Percentiles rank a stretch among this genome's conserved stretches.
Conservation (phyloP, 2,888 invertebrate genomes). For the Isotomurus palustris region DNA sequence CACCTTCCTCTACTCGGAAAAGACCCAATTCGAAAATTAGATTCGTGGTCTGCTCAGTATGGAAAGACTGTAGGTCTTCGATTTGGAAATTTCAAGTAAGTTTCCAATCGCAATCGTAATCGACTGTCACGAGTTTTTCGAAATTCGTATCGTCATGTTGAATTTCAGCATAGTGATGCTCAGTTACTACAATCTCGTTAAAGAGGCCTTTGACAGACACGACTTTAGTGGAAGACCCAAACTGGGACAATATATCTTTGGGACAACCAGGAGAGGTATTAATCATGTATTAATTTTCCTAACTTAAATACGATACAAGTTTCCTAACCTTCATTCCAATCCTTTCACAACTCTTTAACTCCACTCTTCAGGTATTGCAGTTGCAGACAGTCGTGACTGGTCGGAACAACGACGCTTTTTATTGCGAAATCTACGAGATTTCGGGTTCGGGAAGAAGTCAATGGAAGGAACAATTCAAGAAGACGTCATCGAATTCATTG, state of each 20-base stretch:
- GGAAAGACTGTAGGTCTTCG: slow-evolving; percentile 16
- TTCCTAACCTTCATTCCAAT: too few species aligned
- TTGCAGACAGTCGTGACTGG: slow-evolving; percentile 19
- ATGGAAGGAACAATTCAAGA: slow-evolving; percentile 30
- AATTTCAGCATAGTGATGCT: slow-evolving; percentile 15
- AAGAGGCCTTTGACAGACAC: slow-evolving; percentile 20
- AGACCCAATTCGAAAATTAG: not conserved
- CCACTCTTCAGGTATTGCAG: slow-evolving; percentile 1
- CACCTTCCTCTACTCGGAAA: slow-evolving; percentile 12
- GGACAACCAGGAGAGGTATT: slow-evolving; percentile 4
- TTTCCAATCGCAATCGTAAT: not conserved
- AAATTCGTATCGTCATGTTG: slow-evolving; percentile 2
- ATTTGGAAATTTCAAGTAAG: slow-evolving; percentile 16
- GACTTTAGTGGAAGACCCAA: slow-evolving; percentile 24
- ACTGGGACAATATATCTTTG: slow-evolving; percentile 13
- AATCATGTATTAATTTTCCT: slow-evolving; percentile 12
- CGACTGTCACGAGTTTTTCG: not conserved
- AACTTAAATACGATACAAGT: too few species aligned
- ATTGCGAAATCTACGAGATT: slow-evolving; percentile 21
- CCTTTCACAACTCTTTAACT: too few species aligned
- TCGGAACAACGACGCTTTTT: slow-evolving; percentile 28
- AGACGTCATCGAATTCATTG: slow-evolving; percentile 16
- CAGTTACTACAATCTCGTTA: slow-evolving; percentile 17
- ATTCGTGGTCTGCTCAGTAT: slow-evolving; percentile 19
- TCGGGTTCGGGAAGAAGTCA: slow-evolving; percentile 28